phyloP scores from a whole-genome alignment of 2,797 vertebrate genomes.

The Poeciliopsis paucimaculata region DNA sequence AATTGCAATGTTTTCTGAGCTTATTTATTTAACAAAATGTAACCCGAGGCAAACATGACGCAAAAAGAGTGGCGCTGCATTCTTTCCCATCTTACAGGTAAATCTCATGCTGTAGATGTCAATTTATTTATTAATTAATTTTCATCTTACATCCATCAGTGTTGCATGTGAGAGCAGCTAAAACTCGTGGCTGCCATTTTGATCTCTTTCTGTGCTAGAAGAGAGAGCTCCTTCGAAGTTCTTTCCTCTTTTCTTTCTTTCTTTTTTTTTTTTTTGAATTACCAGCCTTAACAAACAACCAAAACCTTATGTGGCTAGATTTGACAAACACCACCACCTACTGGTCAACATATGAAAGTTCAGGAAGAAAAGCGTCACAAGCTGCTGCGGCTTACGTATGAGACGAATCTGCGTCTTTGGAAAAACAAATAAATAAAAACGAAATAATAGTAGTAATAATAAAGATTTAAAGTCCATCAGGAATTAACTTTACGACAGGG shows the following conservation, averaged over 20 bases:
- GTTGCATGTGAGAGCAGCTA: slow-evolving; percentile 8
- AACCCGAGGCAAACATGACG: neutral
- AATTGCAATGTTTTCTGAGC: neutral
- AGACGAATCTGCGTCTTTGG: neutral
- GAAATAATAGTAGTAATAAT: too few species aligned
- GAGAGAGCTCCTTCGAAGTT: slow-evolving; percentile 61
- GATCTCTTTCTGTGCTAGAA: slow-evolving; percentile 55
- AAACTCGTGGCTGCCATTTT: slow-evolving; percentile 72
- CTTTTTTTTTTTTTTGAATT: slow-evolving; percentile 24
- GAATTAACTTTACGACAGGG: neutral
- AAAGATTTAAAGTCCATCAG: neutral
- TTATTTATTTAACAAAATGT: neutral
- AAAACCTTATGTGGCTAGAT: slow-evolving; percentile 13
- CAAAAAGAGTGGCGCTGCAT: neutral
- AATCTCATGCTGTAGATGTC: neutral
- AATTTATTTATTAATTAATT: neutral
- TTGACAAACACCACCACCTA: slow-evolving; percentile 44
- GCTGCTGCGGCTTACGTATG: neutral
- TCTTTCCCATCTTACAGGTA: neutral
- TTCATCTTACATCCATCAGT: neutral
- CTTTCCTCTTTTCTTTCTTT: neutral
- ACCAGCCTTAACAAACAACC: slow-evolving; percentile 38
- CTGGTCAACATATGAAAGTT: slow-evolving; percentile 30
- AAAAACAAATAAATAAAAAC: neutral
- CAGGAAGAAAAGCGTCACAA: slow-evolving; percentile 4